A percentile compares a stretch with the other conserved stretches of the same genome.
phyloP scores from a whole-genome alignment of 53 echinoderm and acorn worm genomes.

The Temnopleurus reevesii region DNA sequence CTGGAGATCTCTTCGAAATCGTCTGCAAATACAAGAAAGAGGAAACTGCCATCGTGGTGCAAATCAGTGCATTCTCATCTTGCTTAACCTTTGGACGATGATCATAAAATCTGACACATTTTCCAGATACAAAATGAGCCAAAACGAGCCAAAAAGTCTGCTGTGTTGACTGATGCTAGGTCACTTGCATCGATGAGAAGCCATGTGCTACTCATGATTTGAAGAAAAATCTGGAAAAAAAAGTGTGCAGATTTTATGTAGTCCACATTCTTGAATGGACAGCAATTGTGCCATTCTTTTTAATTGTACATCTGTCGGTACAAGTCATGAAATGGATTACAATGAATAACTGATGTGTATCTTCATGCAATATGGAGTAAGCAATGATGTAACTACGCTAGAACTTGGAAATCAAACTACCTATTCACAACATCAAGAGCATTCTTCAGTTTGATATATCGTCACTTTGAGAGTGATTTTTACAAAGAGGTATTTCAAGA shows the following conservation, averaged over 20 bases:
- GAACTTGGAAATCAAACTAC: not conserved
- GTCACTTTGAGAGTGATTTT: not conserved
- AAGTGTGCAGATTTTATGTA: not conserved
- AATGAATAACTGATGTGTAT: no score
- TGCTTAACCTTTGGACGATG: not conserved
- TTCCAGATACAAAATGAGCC: not conserved
- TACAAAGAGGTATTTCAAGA: not conserved
- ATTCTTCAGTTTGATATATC: not conserved
- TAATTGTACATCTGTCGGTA: no score
- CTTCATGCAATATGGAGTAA: not conserved
- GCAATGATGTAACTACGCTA: not conserved
- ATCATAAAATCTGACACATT: not conserved
- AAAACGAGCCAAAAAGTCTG: constrained; percentile 35
- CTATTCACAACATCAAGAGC: not conserved
- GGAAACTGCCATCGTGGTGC: no score
- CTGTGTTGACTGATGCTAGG: constrained; percentile 16
- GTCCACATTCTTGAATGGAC: not conserved
- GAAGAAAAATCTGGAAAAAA: not conserved
- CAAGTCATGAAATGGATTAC: no score
- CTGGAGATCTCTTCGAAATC: not conserved
- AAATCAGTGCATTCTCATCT: not conserved
- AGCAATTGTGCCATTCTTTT: not conserved
- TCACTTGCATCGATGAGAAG: not conserved
- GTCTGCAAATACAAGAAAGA: no score
- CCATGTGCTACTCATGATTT: not conserved